phyloP scores from a whole-genome alignment of 1,140 invertebrate genomes.

The Microplitis mediator region DNA sequence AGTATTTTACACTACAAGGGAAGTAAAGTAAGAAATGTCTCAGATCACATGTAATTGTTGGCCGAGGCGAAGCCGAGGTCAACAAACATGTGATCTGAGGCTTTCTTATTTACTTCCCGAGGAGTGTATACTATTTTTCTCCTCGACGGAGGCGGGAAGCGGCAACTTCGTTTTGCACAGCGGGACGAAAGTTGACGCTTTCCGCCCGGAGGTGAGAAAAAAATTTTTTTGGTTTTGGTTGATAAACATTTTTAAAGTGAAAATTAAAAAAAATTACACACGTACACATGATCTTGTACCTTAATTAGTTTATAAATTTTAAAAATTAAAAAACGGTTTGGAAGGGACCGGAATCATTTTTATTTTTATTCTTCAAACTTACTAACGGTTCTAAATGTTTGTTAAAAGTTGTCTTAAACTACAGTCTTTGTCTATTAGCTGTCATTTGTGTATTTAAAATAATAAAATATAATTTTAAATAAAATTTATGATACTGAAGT shows the following conservation, averaged over 20 bases:
- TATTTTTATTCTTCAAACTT: conserved; percentile 35
- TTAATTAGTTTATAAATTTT: conserved; percentile 15
- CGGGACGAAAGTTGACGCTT: too few relatives aligned
- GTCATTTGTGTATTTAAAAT: conserved; percentile 29
- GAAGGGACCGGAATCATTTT: conserved; percentile 44
- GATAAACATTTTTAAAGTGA: too few relatives aligned
- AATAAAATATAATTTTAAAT: background rate
- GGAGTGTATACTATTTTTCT: too few relatives aligned
- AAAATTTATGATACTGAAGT: background rate
- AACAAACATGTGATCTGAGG: too few relatives aligned
- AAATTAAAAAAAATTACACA: background rate
- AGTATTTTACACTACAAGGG: too few relatives aligned
- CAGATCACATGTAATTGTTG: too few relatives aligned
- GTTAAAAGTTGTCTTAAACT: conserved; percentile 61
- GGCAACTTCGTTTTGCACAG: too few relatives aligned
- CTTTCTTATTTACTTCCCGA: too few relatives aligned
- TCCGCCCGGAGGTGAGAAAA: too few relatives aligned
- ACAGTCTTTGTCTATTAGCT: conserved; percentile 52
- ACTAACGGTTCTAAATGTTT: conserved; percentile 54
- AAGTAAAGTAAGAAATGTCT: too few relatives aligned
- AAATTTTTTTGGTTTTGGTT: background rate
- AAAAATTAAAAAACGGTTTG: conserved; percentile 41
- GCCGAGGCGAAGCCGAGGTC: too few relatives aligned
- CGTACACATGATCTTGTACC: background rate
- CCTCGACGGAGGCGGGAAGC: too few relatives aligned